Evolutionary conservation across 2,888 invertebrate species (phyloP), one percentile per base, ranked within the genome.

Genomic region (Melieria crassipennis): DNA sequence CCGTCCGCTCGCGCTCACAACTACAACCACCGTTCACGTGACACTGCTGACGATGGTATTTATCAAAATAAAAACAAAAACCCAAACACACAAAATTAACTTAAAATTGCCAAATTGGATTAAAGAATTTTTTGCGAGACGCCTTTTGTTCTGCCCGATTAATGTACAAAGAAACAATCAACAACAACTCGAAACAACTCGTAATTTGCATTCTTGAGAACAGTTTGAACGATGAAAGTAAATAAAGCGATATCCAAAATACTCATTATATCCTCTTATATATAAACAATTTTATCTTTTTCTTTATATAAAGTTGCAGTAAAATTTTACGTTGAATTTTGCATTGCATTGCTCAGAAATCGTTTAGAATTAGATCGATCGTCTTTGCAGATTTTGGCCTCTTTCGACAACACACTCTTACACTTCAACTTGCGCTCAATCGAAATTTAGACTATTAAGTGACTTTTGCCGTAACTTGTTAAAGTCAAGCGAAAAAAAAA

Each of bases 51-150:
- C 81, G 85, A 84, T 84, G 84, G 84, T 84, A 84, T 84, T 84
- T 84, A 84, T 84, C 84, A 82, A 80, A 82, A 78, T 80, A 84
- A 82, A 78, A 77, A 78, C 73, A 74, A 78, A 65, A 65, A 30
- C 46, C 43, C 68, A 75, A 75, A 76, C 71, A 76, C 78, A 72
- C 67, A 72, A 66, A 72, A 78, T 75, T 75, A 62, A 70, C 56
- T 55, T 70, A 45, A 62, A 69, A 58, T 68, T 46, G 55, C 60
- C 30, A 61, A 77, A 80, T 81, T 81, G 81, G 81, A 82, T 80
- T 79, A 77, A 71, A 71, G 58, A 69, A 11, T 67, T 60, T 16
- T 50, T 65, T 65, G 57, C 65, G 64, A 60, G 45, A 72, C 69
- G 70, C 66, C 48, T 76, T 76, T 63, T 70, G 42, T 63, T 50